Percentiles rank a stretch among this genome's conserved stretches.
These are phyloP conservation scores for Caenorhabditis elegans DNA, from an alignment of 1,140 invertebrate genomes.

Conservation along the genomic window DNA sequence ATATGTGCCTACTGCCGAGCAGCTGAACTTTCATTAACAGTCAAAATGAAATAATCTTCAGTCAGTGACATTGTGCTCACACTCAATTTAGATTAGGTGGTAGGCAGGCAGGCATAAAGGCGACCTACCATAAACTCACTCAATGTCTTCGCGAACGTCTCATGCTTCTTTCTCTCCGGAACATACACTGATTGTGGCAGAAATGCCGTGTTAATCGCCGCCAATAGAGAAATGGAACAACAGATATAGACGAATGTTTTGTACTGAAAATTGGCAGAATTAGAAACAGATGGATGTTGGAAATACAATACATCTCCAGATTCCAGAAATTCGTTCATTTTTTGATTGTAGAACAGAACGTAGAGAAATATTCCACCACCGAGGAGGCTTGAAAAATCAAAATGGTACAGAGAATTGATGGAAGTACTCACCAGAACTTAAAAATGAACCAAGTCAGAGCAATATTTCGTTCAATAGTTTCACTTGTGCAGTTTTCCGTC, in stretches of 20 bases:
- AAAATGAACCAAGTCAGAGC: background rate
- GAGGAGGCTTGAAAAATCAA: background rate
- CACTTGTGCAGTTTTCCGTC: background rate
- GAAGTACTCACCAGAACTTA: background rate
- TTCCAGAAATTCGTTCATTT: background rate
- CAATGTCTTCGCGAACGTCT: background rate
- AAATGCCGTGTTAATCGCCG: background rate
- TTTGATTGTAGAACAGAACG: background rate
- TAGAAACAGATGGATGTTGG: no score
- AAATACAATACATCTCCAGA: background rate
- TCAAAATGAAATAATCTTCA: no score
- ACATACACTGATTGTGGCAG: background rate
- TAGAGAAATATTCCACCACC: conserved; percentile 7
- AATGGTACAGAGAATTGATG: no score
- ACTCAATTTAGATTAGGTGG: no score
- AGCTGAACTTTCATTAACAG: no score
- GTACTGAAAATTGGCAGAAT: conserved; percentile 17
- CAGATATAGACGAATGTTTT: background rate
- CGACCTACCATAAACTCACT: background rate
- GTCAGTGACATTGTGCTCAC: no score
- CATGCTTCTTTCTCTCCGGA: background rate
- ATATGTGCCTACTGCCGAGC: no score
- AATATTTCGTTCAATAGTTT: background rate
- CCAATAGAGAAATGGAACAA: background rate
- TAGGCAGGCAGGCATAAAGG: no score